These are phyloP conservation scores for Samia ricini DNA, from an alignment of 1,140 invertebrate genomes.

Conservation along the genomic window DNA sequence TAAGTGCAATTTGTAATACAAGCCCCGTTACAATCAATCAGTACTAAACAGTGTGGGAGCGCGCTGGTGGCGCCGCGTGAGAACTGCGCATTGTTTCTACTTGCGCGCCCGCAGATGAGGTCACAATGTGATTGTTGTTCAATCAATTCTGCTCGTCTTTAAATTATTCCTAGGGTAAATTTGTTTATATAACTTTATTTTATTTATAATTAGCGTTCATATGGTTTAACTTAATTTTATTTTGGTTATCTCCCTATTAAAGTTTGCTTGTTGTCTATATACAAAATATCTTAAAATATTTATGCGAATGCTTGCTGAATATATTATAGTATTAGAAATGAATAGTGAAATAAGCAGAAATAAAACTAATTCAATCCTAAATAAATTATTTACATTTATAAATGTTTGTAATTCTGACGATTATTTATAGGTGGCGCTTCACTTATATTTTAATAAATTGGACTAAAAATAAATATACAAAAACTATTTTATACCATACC, in stretches of 20 bases:
- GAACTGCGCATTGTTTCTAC: slow-evolving; percentile 45
- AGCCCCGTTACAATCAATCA: slow-evolving; percentile 59
- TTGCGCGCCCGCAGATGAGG: slow-evolving; percentile 28
- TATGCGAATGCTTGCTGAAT: neutral
- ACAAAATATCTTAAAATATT: neutral
- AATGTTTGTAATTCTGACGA: too few species aligned
- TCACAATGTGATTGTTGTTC: slow-evolving; percentile 29
- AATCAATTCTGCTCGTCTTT: slow-evolving; percentile 9
- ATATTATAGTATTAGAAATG: too few species aligned
- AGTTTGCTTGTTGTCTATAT: too few species aligned
- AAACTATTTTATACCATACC: too few species aligned
- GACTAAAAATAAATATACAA: too few species aligned
- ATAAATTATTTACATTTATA: too few species aligned
- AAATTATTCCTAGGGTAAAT: neutral
- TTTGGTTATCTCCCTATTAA: neutral
- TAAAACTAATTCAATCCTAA: too few species aligned
- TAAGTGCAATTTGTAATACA: slow-evolving; percentile 38
- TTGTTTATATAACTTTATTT: neutral
- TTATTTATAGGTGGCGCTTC: too few species aligned
- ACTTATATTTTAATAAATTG: too few species aligned
- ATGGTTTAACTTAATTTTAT: neutral
- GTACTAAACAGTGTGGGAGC: slow-evolving; percentile 54
- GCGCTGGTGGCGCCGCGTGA: slow-evolving; percentile 37
- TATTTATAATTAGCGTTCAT: neutral
- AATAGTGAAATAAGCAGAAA: too few species aligned